Evolutionary conservation across 2,888 invertebrate species (phyloP), one percentile per base, ranked within the genome.

Genomic region (Caenorhabditis panamensis): DNA sequence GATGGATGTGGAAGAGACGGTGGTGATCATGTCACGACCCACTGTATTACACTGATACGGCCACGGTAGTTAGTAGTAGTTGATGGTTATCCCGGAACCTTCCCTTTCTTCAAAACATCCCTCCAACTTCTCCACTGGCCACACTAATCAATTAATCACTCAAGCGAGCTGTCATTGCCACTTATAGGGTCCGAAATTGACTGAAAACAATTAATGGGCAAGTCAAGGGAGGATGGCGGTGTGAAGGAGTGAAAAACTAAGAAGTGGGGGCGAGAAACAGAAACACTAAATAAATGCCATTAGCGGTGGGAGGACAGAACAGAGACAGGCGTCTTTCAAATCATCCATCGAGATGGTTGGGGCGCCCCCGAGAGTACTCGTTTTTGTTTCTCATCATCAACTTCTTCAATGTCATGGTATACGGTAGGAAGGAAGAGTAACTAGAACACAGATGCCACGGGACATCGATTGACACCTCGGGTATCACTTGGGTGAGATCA

Each of bases 231-330:
- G 59, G 36, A 41, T 31, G 41, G 69, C 37, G 71, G 56, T 72
- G 67, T 72, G 53, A 75, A 49, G 28, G 31, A 28, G 61, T 18
- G 47, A 36, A 37, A n/a, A n/a, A n/a, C n/a, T 53, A 72, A 22
- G 59, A 47, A 63, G 64, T 44, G 68, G 41, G 37, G n/a, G n/a
- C 24, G 49, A 36, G 75, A 53, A 59, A 61, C 53, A 73, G 72
- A 72, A 67, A 66, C 67, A 73, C 73, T 73, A 73, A 73, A 73
- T 73, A 73, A 73, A 73, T 73, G 73, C 73, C 73, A 73, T 73
- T 73, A 73, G 73, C 66, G 71, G 24, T 9, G 6, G 3, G 16
- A 22, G 61, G 61, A 68, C n/a, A 54, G 41, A 36, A 51, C 20
- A 56, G 22, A 56, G 51, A 49, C 41, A 63, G 63, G 54, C 61